Percentiles rank a stretch among this genome's conserved stretches.
Conservation (phyloP, 2,888 invertebrate genomes). For the Parascotia fuliginaria region DNA sequence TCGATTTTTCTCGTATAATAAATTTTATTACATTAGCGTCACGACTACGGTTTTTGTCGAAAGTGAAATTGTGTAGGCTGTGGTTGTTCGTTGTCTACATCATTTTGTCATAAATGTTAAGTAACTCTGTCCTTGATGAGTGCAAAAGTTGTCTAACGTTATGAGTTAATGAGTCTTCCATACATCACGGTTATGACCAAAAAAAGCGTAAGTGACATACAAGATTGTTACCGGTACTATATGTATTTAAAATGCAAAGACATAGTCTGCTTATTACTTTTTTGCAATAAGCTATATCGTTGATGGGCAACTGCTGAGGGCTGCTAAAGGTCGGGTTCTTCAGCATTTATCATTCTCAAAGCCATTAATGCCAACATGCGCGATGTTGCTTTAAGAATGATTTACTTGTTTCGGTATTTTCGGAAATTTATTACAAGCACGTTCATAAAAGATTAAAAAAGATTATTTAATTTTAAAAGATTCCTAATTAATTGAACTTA, state of each 20-base stretch:
- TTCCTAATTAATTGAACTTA: no score
- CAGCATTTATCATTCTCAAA: no score
- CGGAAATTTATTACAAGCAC: no score
- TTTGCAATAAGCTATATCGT: not conserved
- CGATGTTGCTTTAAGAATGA: no score
- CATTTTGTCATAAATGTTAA: slow-evolving; percentile 20
- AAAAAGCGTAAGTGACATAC: not conserved
- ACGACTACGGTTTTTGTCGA: slow-evolving; percentile 39
- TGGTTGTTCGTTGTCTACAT: slow-evolving; percentile 27
- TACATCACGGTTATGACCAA: not conserved
- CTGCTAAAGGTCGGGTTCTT: no score
- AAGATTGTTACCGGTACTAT: not conserved
- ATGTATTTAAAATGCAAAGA: not conserved
- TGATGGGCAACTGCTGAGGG: no score
- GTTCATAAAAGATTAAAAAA: no score
- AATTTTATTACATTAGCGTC: slow-evolving; percentile 28
- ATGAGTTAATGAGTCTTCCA: slow-evolving; percentile 15
- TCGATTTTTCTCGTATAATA: slow-evolving; percentile 36
- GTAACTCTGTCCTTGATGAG: slow-evolving; percentile 28
- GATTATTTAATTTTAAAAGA: no score
- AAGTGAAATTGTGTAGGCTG: slow-evolving; percentile 41
- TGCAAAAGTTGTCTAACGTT: slow-evolving; percentile 30
- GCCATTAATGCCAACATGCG: no score
- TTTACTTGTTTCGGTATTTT: no score
- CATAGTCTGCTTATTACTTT: not conserved